Conservation (phyloP, 2,113 vertebrate species). For the Platysternon megacephalum region DNA sequence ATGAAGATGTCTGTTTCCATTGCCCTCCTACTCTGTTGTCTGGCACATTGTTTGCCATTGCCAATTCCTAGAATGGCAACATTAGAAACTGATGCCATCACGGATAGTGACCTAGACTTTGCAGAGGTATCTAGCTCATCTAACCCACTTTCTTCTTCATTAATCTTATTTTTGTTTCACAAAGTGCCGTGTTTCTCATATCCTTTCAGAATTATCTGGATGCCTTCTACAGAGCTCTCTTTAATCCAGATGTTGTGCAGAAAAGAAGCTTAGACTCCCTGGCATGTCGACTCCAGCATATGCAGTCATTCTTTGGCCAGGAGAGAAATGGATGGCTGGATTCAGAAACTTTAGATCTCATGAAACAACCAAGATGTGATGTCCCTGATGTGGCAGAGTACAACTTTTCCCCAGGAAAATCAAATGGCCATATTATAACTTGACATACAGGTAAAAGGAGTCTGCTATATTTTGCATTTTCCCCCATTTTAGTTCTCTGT, state of each 20-base stretch:
- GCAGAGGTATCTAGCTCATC: background rate
- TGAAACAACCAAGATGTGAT: constrained; percentile 76
- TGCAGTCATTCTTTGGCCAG: constrained; percentile 79
- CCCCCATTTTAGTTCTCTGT: background rate
- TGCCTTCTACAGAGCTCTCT: background rate
- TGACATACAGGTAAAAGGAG: constrained; percentile 78
- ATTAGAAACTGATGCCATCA: background rate
- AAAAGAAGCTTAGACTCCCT: background rate
- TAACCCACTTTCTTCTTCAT: background rate
- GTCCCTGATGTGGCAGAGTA: constrained; percentile 69
- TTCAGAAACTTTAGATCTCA: constrained; percentile 71
- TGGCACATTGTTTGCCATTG: background rate
- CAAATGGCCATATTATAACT: constrained; percentile 72
- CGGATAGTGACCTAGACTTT: background rate
- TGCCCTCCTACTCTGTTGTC: background rate
- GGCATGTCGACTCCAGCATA: constrained; percentile 55
- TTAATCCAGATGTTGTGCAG: background rate
- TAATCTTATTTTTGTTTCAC: background rate
- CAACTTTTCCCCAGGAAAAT: constrained; percentile 29
- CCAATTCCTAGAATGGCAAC: background rate
- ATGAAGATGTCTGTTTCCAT: background rate
- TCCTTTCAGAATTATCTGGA: background rate
- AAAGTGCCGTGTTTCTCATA: background rate
- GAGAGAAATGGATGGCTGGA: constrained; percentile 74
- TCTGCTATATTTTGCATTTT: background rate